Percentiles rank a stretch among this genome's conserved stretches.
Evolutionary conservation across 2,888 invertebrate genomes (phyloP).

Genomic region (Cantharis rufa): DNA sequence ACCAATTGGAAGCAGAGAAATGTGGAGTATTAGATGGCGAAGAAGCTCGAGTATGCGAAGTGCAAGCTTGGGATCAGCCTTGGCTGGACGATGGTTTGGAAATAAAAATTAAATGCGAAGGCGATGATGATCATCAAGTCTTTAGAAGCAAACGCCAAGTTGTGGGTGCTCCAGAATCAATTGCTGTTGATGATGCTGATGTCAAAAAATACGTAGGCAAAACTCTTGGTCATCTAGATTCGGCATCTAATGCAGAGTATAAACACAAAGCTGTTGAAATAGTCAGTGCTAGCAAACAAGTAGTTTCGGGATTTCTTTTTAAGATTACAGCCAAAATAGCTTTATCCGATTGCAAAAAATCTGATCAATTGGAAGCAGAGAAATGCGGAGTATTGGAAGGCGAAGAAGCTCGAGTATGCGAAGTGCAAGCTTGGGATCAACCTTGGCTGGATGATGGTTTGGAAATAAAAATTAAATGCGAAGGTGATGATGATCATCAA

Average conservation of each 20-base stretch:
- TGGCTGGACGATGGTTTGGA: slow-evolving; percentile 59
- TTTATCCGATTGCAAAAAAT: slow-evolving; percentile 59
- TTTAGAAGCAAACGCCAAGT: not conserved
- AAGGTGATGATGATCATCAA: slow-evolving; percentile 28
- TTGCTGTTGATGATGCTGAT: slow-evolving; percentile 9
- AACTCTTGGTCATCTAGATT: slow-evolving; percentile 41
- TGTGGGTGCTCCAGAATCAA: not conserved
- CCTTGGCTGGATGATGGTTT: slow-evolving; percentile 61
- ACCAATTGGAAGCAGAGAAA: slow-evolving; percentile 39
- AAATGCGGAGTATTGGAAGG: slow-evolving; percentile 40
- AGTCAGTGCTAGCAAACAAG: slow-evolving; percentile 56
- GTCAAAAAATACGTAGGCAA: slow-evolving; percentile 37
- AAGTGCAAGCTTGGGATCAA: slow-evolving; percentile 61
- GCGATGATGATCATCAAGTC: slow-evolving; percentile 6
- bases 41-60: slow-evolving; percentile 52
- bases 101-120: slow-evolving; percentile 52
- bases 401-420: slow-evolving; percentile 50
- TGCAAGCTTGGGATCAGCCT: slow-evolving; percentile 62
- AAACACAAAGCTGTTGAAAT: slow-evolving; percentile 43
- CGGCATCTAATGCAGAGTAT: slow-evolving; percentile 38
- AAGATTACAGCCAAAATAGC: slow-evolving; percentile 65
- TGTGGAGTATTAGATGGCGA: slow-evolving; percentile 42
- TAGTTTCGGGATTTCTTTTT: slow-evolving; percentile 62
- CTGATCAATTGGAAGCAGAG: slow-evolving; percentile 35
- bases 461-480: slow-evolving; percentile 54